These are phyloP conservation scores for Psittacula echo DNA, from an alignment of 2,797 vertebrate genomes.

Conservation along the genomic window DNA sequence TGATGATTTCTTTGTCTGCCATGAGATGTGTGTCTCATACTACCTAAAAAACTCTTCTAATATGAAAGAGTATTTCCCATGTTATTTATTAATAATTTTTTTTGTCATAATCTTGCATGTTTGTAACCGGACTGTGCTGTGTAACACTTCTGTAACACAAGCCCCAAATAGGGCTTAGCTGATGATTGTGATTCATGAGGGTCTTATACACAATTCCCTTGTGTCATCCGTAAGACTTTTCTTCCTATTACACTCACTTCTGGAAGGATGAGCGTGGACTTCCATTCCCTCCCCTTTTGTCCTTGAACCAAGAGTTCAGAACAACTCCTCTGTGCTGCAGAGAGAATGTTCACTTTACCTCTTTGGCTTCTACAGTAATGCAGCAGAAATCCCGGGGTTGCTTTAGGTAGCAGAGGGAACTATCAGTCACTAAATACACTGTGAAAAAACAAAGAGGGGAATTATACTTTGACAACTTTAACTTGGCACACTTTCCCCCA, in stretches of 20 bases:
- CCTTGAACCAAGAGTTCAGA: neutral
- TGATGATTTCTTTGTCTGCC: neutral
- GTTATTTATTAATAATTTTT: neutral
- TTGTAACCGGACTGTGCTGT: neutral
- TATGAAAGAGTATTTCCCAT: neutral
- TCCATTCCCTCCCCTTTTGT: neutral
- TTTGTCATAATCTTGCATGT: neutral
- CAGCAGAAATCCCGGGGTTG: constrained; percentile 98
- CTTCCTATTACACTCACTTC: neutral
- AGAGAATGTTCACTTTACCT: constrained; percentile 79
- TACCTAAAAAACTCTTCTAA: neutral
- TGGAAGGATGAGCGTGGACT: neutral
- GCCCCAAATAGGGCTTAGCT: neutral
- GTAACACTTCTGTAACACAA: neutral
- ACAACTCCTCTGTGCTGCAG: neutral
- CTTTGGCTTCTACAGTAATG: constrained; percentile 90
- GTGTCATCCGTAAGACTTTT: neutral
- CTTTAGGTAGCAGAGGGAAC: constrained; percentile 87
- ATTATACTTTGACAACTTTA: neutral
- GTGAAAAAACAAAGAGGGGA: neutral
- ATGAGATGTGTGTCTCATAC: neutral
- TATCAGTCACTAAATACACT: constrained; percentile 91
- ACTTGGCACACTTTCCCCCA: neutral
- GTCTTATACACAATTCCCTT: neutral
- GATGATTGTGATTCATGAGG: neutral